Conservation (phyloP, 2,113 vertebrate species). For the Rhea pennata region DNA sequence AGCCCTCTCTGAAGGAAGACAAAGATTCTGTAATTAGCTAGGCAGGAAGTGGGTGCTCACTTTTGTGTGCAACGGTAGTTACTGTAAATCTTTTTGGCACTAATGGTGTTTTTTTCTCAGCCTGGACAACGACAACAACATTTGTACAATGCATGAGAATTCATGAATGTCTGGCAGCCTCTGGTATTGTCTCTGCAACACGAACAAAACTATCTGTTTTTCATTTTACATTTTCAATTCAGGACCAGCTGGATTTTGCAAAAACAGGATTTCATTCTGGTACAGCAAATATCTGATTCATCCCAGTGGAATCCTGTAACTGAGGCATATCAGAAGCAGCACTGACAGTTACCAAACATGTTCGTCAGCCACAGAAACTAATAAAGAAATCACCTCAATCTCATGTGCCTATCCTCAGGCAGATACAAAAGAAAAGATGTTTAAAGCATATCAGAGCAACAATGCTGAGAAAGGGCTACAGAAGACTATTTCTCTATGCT, state of each 20-base stretch:
- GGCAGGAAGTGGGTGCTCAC: constrained; percentile 8
- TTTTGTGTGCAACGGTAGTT: not conserved
- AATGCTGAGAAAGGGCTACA: not conserved
- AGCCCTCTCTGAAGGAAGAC: constrained; percentile 49
- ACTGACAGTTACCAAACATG: not conserved
- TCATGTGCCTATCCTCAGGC: not conserved
- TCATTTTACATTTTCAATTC: constrained; percentile 26
- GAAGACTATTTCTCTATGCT: not conserved
- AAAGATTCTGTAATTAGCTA: constrained; percentile 50
- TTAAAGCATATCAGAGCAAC: not conserved
- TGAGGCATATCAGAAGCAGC: not conserved
- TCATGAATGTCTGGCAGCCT: constrained; percentile 44
- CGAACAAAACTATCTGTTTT: constrained; percentile 39
- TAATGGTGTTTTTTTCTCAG: constrained; percentile 29
- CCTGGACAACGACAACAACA: constrained; percentile 37
- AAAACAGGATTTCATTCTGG: constrained; percentile 9
- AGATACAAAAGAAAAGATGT: not conserved
- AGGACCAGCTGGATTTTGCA: constrained; percentile 38
- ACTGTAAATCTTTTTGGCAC: constrained; percentile 51
- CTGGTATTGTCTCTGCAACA: not conserved
- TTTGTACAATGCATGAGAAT: constrained; percentile 35
- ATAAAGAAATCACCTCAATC: not conserved
- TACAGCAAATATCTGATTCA: not conserved
- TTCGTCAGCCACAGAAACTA: not conserved
- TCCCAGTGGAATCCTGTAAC: not conserved